Percentiles rank a stretch among this genome's conserved stretches.
These are phyloP conservation scores for Etheostoma nigrum DNA, from an alignment of 2,797 vertebrate genomes.

Conservation along the genomic window DNA sequence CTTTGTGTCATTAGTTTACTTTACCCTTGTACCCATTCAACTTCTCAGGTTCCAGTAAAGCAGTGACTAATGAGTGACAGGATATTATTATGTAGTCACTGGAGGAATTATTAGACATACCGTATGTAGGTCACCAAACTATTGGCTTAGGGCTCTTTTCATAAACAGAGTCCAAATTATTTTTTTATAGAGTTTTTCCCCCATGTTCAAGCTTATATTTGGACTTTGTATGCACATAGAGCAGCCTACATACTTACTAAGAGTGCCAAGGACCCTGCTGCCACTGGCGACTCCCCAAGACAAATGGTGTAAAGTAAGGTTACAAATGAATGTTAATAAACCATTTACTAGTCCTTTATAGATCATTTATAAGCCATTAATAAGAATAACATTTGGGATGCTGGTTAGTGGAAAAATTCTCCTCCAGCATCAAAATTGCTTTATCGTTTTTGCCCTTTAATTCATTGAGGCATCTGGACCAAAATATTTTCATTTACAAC, in stretches of 20 bases:
- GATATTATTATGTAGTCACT: slow-evolving; percentile 49
- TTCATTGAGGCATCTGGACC: too few relatives aligned
- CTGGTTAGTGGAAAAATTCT: too few relatives aligned
- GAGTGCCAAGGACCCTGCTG: neutral
- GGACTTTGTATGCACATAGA: too few relatives aligned
- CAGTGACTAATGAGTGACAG: slow-evolving; percentile 24
- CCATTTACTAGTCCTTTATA: too few relatives aligned
- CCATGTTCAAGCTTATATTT: neutral
- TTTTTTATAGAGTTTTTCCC: neutral
- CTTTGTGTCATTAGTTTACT: neutral
- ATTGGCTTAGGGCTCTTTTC: neutral
- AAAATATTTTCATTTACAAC: too few relatives aligned
- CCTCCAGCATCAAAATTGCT: too few relatives aligned
- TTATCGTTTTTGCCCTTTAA: too few relatives aligned
- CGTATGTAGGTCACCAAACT: slow-evolving; percentile 47
- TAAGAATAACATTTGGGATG: too few relatives aligned
- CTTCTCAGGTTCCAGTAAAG: slow-evolving; percentile 7
- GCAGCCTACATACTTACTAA: neutral
- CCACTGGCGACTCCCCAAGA: slow-evolving; percentile 41
- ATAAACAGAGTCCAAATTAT: slow-evolving; percentile 8
- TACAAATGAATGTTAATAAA: too few relatives aligned
- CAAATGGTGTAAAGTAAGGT: neutral
- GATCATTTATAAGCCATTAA: too few relatives aligned
- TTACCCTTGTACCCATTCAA: neutral
- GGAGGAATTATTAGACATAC: slow-evolving; percentile 11